Evolutionary conservation across 2,888 invertebrate genomes (phyloP).

Genomic region (Parnassius glacialis): DNA sequence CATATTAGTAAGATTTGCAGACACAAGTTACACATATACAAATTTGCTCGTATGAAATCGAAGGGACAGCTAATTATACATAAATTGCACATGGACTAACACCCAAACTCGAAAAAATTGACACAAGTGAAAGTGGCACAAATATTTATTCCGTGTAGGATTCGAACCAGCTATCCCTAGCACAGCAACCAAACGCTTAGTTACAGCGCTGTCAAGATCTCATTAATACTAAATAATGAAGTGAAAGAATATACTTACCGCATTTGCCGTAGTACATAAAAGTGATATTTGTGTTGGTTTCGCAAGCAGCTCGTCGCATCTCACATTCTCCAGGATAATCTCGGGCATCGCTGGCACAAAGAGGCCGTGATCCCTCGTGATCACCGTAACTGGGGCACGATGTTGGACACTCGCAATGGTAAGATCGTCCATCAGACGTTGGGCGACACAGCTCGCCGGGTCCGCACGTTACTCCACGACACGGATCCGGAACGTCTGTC

Average conservation of each 20-base stretch:
- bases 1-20: too few species aligned
- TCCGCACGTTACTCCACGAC: conserved; percentile 88
- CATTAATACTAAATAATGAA: too few species aligned
- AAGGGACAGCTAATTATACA: too few species aligned
- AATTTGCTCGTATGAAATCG: too few species aligned
- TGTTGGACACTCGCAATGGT: conserved; percentile 89
- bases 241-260: conserved; percentile 81
- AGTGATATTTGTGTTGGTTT: conserved; percentile 86
- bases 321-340: conserved; percentile 94
- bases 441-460: conserved; percentile 88
- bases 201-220: too few species aligned
- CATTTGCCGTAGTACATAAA: conserved; percentile 93
- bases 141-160: too few species aligned
- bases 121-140: too few species aligned
- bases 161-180: too few species aligned
- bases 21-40: too few species aligned
- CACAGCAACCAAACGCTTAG: too few species aligned
- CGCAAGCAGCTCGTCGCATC: conserved; percentile 89
- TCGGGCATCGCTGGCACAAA: conserved; percentile 91
- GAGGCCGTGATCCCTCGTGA: conserved; percentile 87
- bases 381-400: conserved; percentile 92
- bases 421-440: conserved; percentile 84
- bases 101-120: too few species aligned
- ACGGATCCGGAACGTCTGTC: conserved; percentile 84
- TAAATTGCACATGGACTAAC: too few species aligned